These are phyloP conservation scores for Metallyticus violacea DNA, from an alignment of 2,888 invertebrate species.

Conservation along the genomic window DNA sequence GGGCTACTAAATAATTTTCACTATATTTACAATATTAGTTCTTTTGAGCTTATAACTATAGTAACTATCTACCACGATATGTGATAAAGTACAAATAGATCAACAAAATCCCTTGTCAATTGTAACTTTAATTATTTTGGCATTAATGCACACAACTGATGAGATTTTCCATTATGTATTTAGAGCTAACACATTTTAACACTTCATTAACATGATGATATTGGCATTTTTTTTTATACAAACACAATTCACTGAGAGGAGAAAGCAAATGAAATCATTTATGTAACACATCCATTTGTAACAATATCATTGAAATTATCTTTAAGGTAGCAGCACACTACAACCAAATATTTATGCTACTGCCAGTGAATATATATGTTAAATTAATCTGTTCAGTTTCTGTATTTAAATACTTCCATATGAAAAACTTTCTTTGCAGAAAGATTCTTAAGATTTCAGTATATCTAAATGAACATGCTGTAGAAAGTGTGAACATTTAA, in stretches of 20 bases:
- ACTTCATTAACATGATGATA: not conserved
- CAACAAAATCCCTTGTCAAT: not conserved
- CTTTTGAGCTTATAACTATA: not conserved
- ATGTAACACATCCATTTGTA: not conserved
- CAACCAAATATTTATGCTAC: not conserved
- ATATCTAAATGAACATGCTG: not conserved
- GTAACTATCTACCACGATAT: conserved; percentile 17
- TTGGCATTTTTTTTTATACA: not conserved
- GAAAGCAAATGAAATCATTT: not conserved
- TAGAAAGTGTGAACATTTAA: not conserved
- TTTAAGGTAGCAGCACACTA: not conserved
- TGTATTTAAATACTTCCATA: not conserved
- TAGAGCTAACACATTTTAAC: not conserved
- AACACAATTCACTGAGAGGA: not conserved
- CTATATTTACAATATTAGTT: not conserved
- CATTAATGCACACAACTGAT: not conserved
- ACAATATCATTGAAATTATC: not conserved
- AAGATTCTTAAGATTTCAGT: not conserved
- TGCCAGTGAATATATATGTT: not conserved
- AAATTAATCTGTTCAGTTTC: not conserved
- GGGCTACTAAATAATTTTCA: not conserved
- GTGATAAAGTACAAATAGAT: not conserved
- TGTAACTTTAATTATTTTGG: not conserved
- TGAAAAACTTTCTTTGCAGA: not conserved
- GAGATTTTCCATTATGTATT: not conserved